A percentile compares a stretch with the other conserved stretches of the same genome.
phyloP scores from a whole-genome alignment of 2,888 invertebrate genomes.

The Cyrtodaria siliqua region DNA sequence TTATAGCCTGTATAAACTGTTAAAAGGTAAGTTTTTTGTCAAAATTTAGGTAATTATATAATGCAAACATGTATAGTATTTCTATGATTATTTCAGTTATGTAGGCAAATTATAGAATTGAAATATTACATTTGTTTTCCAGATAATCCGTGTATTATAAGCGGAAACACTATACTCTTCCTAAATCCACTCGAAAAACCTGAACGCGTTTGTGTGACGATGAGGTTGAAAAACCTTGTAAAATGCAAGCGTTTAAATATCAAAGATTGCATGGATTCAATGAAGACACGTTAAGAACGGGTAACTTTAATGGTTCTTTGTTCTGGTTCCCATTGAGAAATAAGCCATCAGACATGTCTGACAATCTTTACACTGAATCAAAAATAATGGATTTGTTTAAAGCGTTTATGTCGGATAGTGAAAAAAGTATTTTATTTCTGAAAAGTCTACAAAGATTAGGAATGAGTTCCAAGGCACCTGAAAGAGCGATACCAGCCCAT shows the following conservation, averaged over 20 bases:
- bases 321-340: slow-evolving; percentile 81
- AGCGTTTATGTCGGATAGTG: slow-evolving; percentile 75
- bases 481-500: no score
- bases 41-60: no score
- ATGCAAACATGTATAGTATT: no score
- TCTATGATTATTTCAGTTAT: no score
- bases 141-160: slow-evolving; percentile 55
- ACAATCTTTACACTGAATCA: slow-evolving; percentile 67
- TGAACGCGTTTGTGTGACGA: neutral
- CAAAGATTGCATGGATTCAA: slow-evolving; percentile 56
- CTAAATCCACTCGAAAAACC: slow-evolving; percentile 31
- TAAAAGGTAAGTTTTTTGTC: no score
- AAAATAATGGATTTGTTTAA: slow-evolving; percentile 72
- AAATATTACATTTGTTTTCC: no score
- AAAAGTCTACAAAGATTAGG: slow-evolving; percentile 47
- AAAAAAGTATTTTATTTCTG: slow-evolving; percentile 79
- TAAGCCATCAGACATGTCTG: slow-evolving; percentile 71
- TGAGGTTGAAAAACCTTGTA: slow-evolving; percentile 19
- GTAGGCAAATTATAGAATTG: no score
- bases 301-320: slow-evolving; percentile 75
- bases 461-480: neutral
- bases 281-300: slow-evolving; percentile 44
- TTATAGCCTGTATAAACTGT: no score
- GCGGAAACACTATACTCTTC: slow-evolving; percentile 47
- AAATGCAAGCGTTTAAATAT: slow-evolving; percentile 17